Conservation (phyloP, 2,797 vertebrate species). For the Parauchenoglanis ngamensis region DNA sequence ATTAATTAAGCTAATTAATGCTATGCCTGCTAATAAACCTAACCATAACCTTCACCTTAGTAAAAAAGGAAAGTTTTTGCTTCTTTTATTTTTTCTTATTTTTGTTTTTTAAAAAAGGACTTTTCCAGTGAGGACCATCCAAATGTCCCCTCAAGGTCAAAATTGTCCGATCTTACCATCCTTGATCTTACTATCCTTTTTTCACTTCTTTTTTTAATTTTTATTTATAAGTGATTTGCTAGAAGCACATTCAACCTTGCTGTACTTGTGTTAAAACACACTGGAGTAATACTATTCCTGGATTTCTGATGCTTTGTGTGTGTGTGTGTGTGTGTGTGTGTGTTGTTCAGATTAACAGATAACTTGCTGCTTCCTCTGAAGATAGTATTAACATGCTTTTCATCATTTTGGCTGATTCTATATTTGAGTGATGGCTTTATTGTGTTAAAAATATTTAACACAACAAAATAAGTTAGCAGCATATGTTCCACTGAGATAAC, state of each 20-base stretch:
- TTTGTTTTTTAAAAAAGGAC: no score
- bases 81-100: neutral
- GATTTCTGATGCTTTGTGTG: neutral
- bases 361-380: neutral
- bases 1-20: no score
- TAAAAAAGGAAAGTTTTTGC: no score
- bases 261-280: neutral
- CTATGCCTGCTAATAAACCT: no score
- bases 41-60: no score
- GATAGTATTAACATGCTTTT: neutral
- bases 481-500: neutral
- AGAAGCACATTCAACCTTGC: neutral
- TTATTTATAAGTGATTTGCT: neutral
- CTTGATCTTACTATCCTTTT: no score
- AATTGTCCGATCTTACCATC: no score
- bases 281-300: neutral
- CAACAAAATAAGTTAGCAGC: neutral
- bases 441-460: neutral
- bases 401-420: neutral
- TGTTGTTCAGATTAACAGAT: neutral
- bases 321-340: neutral
- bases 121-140: no score
- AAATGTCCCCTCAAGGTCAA: no score
- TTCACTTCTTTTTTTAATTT: neutral
- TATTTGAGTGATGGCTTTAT: conserved; percentile 4